phyloP scores from a whole-genome alignment of 2,888 invertebrate genomes.

The Thymelicus sylvestris region DNA sequence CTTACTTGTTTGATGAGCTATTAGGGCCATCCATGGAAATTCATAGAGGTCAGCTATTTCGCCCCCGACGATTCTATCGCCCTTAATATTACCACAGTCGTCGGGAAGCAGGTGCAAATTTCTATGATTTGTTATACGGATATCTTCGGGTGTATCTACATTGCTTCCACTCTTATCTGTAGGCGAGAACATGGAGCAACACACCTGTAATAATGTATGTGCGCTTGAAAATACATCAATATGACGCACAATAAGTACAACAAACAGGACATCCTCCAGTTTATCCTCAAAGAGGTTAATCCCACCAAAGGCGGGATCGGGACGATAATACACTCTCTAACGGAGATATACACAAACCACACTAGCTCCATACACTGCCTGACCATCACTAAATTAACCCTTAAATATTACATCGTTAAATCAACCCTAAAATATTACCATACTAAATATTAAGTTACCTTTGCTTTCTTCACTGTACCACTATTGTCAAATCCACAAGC shows the following conservation, averaged over 20 bases:
- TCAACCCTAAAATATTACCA: no score
- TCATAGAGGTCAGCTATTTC: conserved; percentile 78
- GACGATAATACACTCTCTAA: no score
- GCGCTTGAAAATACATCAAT: background rate
- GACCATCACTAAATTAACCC: no score
- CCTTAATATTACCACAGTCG: conserved; percentile 75
- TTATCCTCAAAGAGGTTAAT: no score
- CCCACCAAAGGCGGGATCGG: no score
- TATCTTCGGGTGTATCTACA: background rate
- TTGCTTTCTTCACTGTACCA: background rate
- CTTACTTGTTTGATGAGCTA: conserved; percentile 70
- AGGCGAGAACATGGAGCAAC: background rate
- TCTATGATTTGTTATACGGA: background rate
- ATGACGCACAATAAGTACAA: no score
- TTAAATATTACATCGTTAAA: no score
- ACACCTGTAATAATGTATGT: background rate
- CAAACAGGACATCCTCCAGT: no score
- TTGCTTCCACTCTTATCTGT: background rate
- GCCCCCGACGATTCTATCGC: conserved; percentile 81
- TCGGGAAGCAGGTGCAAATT: conserved; percentile 42
- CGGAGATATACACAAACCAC: no score
- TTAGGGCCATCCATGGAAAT: conserved; percentile 87
- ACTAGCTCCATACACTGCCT: no score
- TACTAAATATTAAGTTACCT: background rate
- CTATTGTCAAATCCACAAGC: background rate